These are phyloP conservation scores for Centropus unirufus DNA, from an alignment of 2,113 vertebrate species.

Conservation along the genomic window DNA sequence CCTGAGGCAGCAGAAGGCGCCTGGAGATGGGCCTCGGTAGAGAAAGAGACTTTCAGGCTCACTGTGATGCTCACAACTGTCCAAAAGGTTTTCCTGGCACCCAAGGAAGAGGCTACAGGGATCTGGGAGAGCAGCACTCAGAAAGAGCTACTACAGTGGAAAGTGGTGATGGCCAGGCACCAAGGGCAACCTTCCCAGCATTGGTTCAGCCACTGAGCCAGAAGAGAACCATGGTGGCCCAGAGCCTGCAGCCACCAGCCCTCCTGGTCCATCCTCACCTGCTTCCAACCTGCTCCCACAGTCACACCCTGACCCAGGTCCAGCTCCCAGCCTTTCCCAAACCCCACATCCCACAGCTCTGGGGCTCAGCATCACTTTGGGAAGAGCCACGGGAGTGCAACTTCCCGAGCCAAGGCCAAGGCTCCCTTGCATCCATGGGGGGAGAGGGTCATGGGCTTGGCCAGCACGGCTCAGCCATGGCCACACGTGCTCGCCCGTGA, in stretches of 20 bases:
- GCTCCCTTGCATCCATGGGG: too few relatives aligned
- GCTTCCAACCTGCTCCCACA: fast-evolving
- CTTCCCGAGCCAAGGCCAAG: neutral
- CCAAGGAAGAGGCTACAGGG: neutral
- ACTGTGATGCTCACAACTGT: neutral
- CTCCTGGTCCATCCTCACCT: fast-evolving
- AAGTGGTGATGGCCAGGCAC: neutral
- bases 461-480: too few relatives aligned
- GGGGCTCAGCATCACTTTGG: neutral
- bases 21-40: slow-evolving; percentile 75
- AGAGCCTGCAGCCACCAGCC: fast-evolving
- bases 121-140: neutral
- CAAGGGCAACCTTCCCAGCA: neutral
- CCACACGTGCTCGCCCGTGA: too few relatives aligned
- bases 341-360: fast-evolving
- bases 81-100: too few relatives aligned
- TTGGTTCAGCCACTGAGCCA: neutral
- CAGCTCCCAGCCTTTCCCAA: fast-evolving
- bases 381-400: fast-evolving
- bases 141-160: neutral
- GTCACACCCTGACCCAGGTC: fast-evolving
- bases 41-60: neutral
- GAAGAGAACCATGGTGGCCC: neutral
- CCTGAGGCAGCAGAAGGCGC: slow-evolving; percentile 83
- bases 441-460: too few relatives aligned